These are phyloP conservation scores for Rhinopithecus roxellana DNA, from an alignment of 2,113 vertebrate genomes.

Conservation along the genomic window DNA sequence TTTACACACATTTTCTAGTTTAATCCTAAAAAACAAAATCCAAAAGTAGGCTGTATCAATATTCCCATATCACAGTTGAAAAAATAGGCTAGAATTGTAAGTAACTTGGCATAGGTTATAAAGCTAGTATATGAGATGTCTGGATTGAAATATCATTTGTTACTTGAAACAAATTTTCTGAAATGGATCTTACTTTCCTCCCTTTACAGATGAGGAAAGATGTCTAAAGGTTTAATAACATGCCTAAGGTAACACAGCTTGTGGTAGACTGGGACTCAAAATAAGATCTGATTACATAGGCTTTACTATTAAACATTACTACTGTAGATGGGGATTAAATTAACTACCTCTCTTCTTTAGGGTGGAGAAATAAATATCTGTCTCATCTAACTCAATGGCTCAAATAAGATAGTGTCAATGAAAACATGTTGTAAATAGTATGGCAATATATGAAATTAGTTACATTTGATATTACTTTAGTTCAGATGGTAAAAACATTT, in stretches of 20 bases:
- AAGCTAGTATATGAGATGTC: not conserved
- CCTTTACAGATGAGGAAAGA: constrained; percentile 56
- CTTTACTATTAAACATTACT: not conserved
- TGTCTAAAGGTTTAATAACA: not conserved
- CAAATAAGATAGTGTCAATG: not conserved
- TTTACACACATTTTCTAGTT: not conserved
- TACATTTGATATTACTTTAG: not conserved
- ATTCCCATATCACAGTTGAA: not conserved
- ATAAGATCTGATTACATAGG: not conserved
- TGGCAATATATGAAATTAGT: not conserved
- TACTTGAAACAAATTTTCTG: not conserved
- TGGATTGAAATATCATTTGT: constrained; percentile 21
- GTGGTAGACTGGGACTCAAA: not conserved
- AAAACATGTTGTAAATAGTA: not conserved
- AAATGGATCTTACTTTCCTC: not conserved
- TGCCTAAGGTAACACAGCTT: not conserved
- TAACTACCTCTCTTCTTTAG: not conserved
- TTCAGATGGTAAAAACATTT: constrained; percentile 1
- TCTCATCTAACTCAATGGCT: not conserved
- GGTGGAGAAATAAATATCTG: constrained; percentile 1
- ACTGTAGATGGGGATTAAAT: not conserved
- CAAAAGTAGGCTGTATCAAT: not conserved
- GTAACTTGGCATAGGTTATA: not conserved
- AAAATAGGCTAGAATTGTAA: constrained; percentile 21
- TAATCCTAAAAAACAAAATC: constrained; percentile 14